Conservation (phyloP, 2,888 invertebrate species). For the Thymelicus acteon region DNA sequence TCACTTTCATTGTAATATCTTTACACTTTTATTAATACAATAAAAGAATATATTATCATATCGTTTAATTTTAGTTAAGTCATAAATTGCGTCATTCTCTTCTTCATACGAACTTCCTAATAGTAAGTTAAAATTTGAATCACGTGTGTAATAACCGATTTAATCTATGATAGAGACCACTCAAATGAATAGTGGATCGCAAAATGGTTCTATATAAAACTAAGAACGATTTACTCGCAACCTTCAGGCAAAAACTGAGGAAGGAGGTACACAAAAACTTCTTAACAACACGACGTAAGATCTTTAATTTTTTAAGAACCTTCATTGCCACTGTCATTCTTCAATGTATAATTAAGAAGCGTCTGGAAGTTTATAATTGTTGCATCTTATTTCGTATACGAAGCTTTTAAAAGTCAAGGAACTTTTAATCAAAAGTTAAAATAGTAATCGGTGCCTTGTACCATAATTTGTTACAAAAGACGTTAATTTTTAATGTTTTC, state of each 20-base stretch:
- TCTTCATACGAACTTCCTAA: background rate
- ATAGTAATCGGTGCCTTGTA: background rate
- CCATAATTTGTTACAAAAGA: background rate
- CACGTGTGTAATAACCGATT: constrained; percentile 25
- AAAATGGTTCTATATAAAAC: constrained; percentile 63
- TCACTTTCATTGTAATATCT: constrained; percentile 41
- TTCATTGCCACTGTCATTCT: constrained; percentile 1
- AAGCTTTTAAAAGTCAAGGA: constrained; percentile 37
- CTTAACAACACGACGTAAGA: constrained; percentile 3
- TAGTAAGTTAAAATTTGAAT: constrained; percentile 4
- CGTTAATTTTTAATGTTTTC: too few relatives aligned
- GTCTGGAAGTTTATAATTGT: background rate
- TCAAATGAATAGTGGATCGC: constrained; percentile 54
- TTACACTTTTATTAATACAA: background rate
- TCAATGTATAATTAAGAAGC: constrained; percentile 7
- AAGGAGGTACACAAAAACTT: constrained; percentile 34
- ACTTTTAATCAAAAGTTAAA: background rate
- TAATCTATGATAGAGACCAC: constrained; percentile 40
- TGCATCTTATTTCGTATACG: background rate
- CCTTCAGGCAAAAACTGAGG: constrained; percentile 56
- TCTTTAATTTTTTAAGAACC: constrained; percentile 19
- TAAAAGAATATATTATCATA: background rate
- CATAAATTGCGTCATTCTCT: too few relatives aligned
- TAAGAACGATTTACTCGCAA: constrained; percentile 44
- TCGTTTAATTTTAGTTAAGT: background rate